A percentile compares a stretch with the other conserved stretches of the same genome.
Conservation (phyloP, 92 coral and sea anemone genomes). For the Muricea muricata region DNA sequence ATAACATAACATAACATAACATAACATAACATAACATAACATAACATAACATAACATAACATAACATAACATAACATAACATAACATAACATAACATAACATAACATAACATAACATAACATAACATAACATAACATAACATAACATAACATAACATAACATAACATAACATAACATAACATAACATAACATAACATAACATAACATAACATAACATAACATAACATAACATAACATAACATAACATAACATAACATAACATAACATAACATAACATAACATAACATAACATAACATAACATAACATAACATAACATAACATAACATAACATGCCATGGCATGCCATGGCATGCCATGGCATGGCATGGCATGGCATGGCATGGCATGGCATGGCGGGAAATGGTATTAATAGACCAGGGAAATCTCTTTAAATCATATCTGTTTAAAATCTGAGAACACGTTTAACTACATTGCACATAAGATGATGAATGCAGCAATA, state of each 20-base stretch:
- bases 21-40: neutral
- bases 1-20: neutral
- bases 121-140: constrained; percentile 18
- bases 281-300: constrained; percentile 22
- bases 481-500: too few relatives aligned
- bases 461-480: too few relatives aligned
- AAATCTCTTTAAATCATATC: too few relatives aligned
- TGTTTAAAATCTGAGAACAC: too few relatives aligned
- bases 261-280: constrained; percentile 34
- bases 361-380: neutral
- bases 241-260: constrained; percentile 31
- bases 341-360: neutral
- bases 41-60: neutral
- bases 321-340: neutral
- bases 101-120: constrained; percentile 26
- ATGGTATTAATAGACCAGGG: too few relatives aligned
- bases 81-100: constrained; percentile 15
- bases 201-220: constrained; percentile 12
- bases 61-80: constrained; percentile 21
- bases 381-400: too few relatives aligned
- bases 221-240: constrained; percentile 33
- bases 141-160: constrained; percentile 28
- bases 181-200: constrained; percentile 28
- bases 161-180: constrained; percentile 21
- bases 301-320: neutral